Percentiles rank a stretch among this genome's conserved stretches.
These are phyloP conservation scores for Polietes domitor DNA, from an alignment of 2,888 invertebrate genomes.

Conservation along the genomic window DNA sequence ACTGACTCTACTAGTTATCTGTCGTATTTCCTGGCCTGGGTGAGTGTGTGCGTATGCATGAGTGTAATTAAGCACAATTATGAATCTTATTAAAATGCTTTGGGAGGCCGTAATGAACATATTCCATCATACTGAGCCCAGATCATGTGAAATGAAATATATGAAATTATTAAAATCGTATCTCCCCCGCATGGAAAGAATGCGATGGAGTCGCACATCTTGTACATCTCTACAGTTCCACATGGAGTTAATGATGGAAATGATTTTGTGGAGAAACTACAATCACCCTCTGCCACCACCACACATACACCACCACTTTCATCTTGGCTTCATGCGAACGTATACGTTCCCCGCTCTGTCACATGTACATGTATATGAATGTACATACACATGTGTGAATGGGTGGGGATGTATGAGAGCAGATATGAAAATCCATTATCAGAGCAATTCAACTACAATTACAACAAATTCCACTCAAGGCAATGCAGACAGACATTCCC, in stretches of 20 bases:
- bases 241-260: constrained; percentile 21
- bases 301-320: constrained; percentile 1
- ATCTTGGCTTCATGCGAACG: constrained; percentile 6
- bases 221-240: constrained; percentile 3
- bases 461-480: constrained; percentile 45
- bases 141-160: neutral
- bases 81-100: constrained; percentile 62
- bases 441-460: constrained; percentile 47
- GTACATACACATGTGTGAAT: neutral
- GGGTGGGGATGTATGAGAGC: neutral
- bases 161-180: constrained; percentile 46
- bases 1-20: constrained; percentile 4
- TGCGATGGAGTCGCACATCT: neutral
- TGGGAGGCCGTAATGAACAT: constrained; percentile 50
- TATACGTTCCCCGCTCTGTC: neutral
- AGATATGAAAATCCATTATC: constrained; percentile 50
- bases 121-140: constrained; percentile 16
- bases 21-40: constrained; percentile 2
- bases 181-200: constrained; percentile 36
- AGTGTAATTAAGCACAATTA: constrained; percentile 65
- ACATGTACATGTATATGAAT: neutral
- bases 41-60: constrained; percentile 39
- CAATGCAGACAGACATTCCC: neutral
- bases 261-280: neutral
- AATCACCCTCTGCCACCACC: neutral